Evolutionary conservation across 2,888 invertebrate genomes (phyloP), one percentile per base, ranked within the genome.

Genomic region (Limnephilus rhombicus): DNA sequence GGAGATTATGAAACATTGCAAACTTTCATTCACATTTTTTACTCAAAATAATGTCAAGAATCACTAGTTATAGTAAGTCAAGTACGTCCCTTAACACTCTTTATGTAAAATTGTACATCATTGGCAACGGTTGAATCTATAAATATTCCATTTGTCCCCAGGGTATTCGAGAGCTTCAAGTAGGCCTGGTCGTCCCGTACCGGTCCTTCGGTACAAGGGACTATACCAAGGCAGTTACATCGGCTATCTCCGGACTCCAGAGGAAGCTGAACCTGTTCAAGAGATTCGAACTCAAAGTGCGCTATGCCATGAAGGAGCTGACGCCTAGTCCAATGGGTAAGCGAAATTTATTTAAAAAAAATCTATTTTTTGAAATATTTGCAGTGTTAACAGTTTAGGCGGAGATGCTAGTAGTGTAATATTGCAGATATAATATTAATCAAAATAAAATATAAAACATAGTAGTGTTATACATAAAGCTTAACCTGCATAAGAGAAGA

Each of bases 291-390:
- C 97, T 98, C 94, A 96, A 97, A 94, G 96, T 97, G 94, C 97
- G 97, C 94, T 97, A 97, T 94, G 97, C 96, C 94, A 97, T 97
- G 97, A 97, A 97, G 94, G 97, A 97, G 94, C 96, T 98, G 94
- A 98, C 97, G 94, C 98, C 98, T 91, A 98, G 97, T 96, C 98
- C 98, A 92, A 98, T 97, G 96, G 97, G 98, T 98, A 95, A 97
- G 97, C 96, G 45, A 18, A 68, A 68, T 53, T 53, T 15, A 53
- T 15, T 15, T 15, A 53, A 13, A 18, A 4, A 4, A 3, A 18
- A 4, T 53, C 1, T 53, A 4, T 18, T 11, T 37, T 37, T 37
- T 37, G 37, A 37, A 37, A 4, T 4, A 37, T 37, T 37, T 37
- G 4, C 4, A 37, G 37, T 37, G 3, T 37, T 37, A 37, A 37